Base-by-base conservation (phyloP, 2,888 invertebrate genomes). In the Orthosia cruda region DNA sequence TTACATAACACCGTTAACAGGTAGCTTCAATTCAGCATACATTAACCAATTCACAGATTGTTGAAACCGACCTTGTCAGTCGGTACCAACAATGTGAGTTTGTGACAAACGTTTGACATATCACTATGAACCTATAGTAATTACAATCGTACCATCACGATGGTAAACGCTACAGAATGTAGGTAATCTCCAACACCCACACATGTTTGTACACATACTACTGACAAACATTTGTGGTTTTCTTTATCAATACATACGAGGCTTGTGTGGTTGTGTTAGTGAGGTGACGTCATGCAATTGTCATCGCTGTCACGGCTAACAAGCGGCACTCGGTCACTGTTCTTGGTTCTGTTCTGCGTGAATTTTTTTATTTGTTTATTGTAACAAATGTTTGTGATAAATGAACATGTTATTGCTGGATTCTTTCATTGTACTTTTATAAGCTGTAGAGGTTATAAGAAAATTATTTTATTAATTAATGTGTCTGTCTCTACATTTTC, bases 301-400 rank as follows among this genome's bases (percentile, higher is more conserved):
- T 96, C 96, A 95, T 93, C 93, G 93, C 92, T 94, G 94, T 94
- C 95, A 95, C 90, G 95, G 96, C 93, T 95, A 95, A 95, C 96
- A 92, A 94, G 94, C 88, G 89, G 84, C 90, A 93, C 91, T 93
- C 91, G 91, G 92, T 92, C 93, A 92, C 92, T 91, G 90, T 89
- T 89, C 78, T 85, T 75, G 77, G 75, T 74, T 83, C 47, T 79
- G 80, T 91, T 91, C 85, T 88, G 89, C 84, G 77, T 89, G 85
- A 88, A 91, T 76, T 70, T 74, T 88, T 85, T 85, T 82, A 83
- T 86, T 87, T 77, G 77, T 84, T 85, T 82, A 82, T 86, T 72
- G 71, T 80, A 83, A 81, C 80, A 76, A 81, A 80, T 85, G 71
- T 62, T 69, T 61, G 63, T 67, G n/a, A 65, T 78, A 72, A 64